Percentiles rank a stretch among this genome's conserved stretches.
Evolutionary conservation across 30 jellyfish, hydroid and myxozoan species (phyloP).

Genomic region (Euphysa ruthae): DNA sequence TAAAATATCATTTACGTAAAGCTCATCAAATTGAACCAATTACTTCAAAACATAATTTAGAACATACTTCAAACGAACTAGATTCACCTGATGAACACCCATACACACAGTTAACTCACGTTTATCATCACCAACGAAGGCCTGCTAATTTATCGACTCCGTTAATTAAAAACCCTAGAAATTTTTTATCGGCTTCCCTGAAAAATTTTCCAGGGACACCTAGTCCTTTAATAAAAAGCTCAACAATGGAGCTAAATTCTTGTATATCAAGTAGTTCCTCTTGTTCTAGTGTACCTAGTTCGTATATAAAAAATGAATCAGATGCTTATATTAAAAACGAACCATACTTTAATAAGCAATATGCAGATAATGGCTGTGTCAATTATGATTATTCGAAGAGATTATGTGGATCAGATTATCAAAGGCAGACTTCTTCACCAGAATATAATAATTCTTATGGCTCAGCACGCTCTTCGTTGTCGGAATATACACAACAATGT

Average conservation of each 20-base stretch:
- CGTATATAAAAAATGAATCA: constrained; percentile 12
- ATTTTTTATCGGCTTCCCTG: constrained; percentile 1
- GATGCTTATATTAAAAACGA: too few relatives aligned
- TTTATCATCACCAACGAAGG: background rate
- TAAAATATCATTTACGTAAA: constrained; percentile 76
- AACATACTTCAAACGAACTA: constrained; percentile 1
- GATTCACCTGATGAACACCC: constrained; percentile 40
- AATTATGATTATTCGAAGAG: background rate
- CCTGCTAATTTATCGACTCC: background rate
- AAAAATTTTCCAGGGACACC: constrained; percentile 30
- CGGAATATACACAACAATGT: constrained; percentile 37
- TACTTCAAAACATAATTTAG: constrained; percentile 42
- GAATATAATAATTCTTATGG: background rate
- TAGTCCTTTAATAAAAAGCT: constrained; percentile 31
- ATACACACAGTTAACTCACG: background rate
- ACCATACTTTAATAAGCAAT: background rate
- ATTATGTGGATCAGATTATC: background rate
- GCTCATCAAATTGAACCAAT: constrained; percentile 94
- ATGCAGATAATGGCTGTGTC: background rate
- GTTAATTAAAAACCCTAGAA: constrained; percentile 1
- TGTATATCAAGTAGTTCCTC: constrained; percentile 17
- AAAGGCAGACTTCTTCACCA: background rate
- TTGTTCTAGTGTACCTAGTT: constrained; percentile 24
- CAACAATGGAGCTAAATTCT: constrained; percentile 9
- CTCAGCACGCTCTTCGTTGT: constrained; percentile 12